Conservation (phyloP, 2,797 vertebrate genomes). For the Coracias cyanogaster region DNA sequence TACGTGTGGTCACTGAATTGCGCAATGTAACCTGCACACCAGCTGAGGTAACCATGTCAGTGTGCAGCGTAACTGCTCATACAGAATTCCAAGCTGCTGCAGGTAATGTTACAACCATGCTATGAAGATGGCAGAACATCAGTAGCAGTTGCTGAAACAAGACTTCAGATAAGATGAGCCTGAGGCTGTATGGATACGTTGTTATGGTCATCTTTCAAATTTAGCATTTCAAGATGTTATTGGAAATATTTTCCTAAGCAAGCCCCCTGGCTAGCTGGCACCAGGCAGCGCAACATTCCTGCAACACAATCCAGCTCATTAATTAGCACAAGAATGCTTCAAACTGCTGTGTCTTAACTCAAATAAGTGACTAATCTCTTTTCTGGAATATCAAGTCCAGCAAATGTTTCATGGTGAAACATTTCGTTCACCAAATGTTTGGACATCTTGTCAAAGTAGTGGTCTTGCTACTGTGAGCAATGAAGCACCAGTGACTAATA, state of each 20-base stretch:
- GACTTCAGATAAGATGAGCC: not conserved
- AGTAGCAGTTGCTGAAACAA: not conserved
- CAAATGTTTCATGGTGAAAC: not conserved
- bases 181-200: not conserved
- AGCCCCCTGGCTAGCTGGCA: not conserved
- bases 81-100: not conserved
- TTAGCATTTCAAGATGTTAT: not conserved
- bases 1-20: not conserved
- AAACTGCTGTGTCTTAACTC: not conserved
- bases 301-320: not conserved
- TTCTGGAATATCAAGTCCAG: fast-evolving
- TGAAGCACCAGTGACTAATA: not conserved
- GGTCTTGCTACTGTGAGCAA: not conserved
- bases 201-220: not conserved
- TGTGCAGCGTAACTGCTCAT: not conserved
- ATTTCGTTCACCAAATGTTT: not conserved
- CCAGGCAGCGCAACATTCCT: not conserved
- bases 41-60: not conserved
- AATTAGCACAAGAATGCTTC: not conserved
- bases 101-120: not conserved
- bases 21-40: not conserved
- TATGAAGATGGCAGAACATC: not conserved
- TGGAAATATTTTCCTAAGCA: not conserved
- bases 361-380: not conserved
- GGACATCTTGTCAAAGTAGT: not conserved